A percentile compares a stretch with the other conserved stretches of the same genome.
Conservation (phyloP, 1,140 invertebrate species). For the Melanaphis sacchari region DNA sequence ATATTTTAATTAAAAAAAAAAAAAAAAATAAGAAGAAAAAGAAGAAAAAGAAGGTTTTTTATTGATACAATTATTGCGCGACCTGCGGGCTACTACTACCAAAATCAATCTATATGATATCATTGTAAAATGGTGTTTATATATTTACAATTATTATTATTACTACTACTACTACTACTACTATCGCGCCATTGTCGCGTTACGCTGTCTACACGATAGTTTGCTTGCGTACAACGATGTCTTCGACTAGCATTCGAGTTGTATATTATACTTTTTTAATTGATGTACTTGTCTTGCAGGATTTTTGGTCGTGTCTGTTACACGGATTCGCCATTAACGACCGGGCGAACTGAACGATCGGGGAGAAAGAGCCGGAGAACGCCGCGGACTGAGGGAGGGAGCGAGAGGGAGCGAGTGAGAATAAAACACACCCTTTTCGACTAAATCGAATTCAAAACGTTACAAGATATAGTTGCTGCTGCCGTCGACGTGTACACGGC, state of each 20-base stretch:
- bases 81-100: neutral
- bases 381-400: neutral
- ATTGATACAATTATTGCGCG: neutral
- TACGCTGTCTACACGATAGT: neutral
- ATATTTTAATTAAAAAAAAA: neutral
- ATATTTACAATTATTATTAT: neutral
- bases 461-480: constrained; percentile 9
- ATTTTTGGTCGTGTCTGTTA: constrained; percentile 24
- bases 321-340: constrained; percentile 57
- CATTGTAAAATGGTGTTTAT: neutral
- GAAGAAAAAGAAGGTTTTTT: too few species aligned
- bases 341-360: neutral
- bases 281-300: constrained; percentile 27
- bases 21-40: neutral
- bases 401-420: neutral
- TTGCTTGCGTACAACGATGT: neutral
- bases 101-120: neutral
- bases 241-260: neutral
- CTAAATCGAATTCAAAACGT: constrained; percentile 14
- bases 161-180: too few species aligned
- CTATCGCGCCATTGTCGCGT: neutral
- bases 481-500: neutral
- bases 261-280: constrained; percentile 25
- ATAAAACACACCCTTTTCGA: neutral
- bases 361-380: neutral